These are phyloP conservation scores for Pangasius sanitwongsei DNA, from an alignment of 2,797 vertebrate species.

Conservation along the genomic window DNA sequence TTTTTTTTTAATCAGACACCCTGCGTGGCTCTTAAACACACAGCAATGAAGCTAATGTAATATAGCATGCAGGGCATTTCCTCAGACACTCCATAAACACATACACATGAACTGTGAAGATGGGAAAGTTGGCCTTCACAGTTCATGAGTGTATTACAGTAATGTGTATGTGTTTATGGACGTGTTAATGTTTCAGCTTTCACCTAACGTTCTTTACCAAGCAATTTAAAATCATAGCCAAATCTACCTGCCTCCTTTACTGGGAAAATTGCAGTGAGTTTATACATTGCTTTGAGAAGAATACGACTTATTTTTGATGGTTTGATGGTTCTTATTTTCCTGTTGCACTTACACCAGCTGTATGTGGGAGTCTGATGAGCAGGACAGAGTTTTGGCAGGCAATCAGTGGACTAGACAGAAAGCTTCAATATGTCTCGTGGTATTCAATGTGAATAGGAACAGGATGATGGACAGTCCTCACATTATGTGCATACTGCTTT, in stretches of 20 bases:
- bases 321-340: constrained; percentile 42
- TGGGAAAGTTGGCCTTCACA: not conserved
- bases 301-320: not conserved
- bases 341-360: constrained; percentile 45
- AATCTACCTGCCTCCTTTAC: constrained; percentile 1
- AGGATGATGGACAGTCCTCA: constrained; percentile 46
- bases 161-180: not conserved
- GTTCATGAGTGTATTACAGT: not conserved
- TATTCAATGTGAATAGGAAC: constrained; percentile 64
- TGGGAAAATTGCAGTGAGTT: not conserved
- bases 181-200: not conserved
- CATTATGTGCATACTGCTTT: constrained; percentile 28
- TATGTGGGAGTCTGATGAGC: constrained; percentile 55
- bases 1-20: not conserved
- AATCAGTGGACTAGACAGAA: constrained; percentile 66
- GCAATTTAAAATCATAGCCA: not conserved
- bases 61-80: constrained; percentile 15
- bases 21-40: constrained; percentile 14
- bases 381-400: constrained; percentile 59
- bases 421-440: constrained; percentile 71
- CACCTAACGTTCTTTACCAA: not conserved
- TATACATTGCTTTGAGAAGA: constrained; percentile 20
- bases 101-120: not conserved
- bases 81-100: constrained; percentile 13
- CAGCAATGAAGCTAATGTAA: constrained; percentile 18